Base-by-base conservation (phyloP, 1,140 invertebrate genomes). In the Physella acuta region DNA sequence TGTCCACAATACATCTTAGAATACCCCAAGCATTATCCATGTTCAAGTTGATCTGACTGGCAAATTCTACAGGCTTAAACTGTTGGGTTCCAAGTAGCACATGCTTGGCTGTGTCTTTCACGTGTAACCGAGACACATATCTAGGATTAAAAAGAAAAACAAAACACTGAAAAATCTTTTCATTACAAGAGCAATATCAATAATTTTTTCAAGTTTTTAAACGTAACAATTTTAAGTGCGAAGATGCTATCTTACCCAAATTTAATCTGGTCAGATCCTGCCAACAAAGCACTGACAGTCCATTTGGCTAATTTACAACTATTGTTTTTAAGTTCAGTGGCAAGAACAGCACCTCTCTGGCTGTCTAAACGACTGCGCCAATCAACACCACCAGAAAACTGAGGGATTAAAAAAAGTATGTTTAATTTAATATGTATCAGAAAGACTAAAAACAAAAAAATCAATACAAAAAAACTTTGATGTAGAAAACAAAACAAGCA, bases 21-120 rank as follows among this genome's bases (percentile, higher is more conserved):
- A 99, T 94, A 71, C 97, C 98, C 97, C 97, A 99, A 1, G 93
- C 95, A 85, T 99, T 99, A 82, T 99, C 98, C 95, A 99, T 97
- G 81, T 97, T 99, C 71, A 99, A 86, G 87, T 97, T 99, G 78
- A 99, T 99, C 86, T 99, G 97, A 3, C 93, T 94, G 8, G 97
- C 97, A 86, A 99, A 99, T 87, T 99, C 97, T 77, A 92, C 91
- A 1, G 98, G 98, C 81, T 97, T 97, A 85, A 97, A 99, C 83
- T 99, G 97, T 84, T 99, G 97, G 3, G 95, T 99, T 33, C 97
- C 97, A 39, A 99, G 87, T 72, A 99, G 98, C 17, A 98, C 94
- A 82, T 99, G 98, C 72, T 96, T 95, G 53, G 94, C 92, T 36
- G 95, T 94, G 85, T 99, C 97, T 51, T 95, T 89, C 0, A 94